Base-by-base conservation (phyloP, 2,797 vertebrate species). In the Sebastes paucispinis region DNA sequence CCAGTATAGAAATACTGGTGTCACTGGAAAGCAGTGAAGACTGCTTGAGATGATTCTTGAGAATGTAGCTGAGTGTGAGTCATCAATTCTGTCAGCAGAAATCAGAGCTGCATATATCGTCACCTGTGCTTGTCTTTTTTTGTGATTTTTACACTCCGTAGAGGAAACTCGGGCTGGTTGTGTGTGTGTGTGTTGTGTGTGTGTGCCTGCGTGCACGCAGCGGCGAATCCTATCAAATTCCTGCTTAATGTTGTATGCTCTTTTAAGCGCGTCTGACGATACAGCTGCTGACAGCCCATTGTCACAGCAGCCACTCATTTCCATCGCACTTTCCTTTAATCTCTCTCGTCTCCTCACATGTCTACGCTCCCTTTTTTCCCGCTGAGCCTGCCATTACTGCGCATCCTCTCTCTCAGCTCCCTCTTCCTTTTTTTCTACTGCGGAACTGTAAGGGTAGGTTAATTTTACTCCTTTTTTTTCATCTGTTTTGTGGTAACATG, bases 281-380 rank as follows among this genome's bases (percentile, higher is more conserved):
- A 31, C 54, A 27, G 67, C 71, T 22, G 71, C 75, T 77, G 86
- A 83, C 87, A 86, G 68, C 79, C 12, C 73, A 69, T 78, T 88
- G 87, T 91, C 86, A 82, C 69, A 80, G 85, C 71, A 72, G 81
- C 62, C 59, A 58, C 79, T 79, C 72, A 57, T 72, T 85, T 72
- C 77, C 47, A 82, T 34, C n/a, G 7, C 63, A 69, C 76, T 24
- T 66, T 63, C 57, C 62, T 89, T 90, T 88, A 83, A 91, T 89
- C 84, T 87, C 63, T 89, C 84, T 87, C 65, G 11, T 47, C 65
- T 77, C 63, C 57, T 75, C 65, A 47, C 50, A 27, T 18, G 0
- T 64, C n/a, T 32, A 39, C 69, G 5, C 50, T 80, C 69, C 62
- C 75, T 70, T 43, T 54, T 52, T 58, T 8, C 57, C 43, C 18